A percentile compares a stretch with the other conserved stretches of the same genome.
These are phyloP conservation scores for Scophthalmus maximus DNA, from an alignment of 2,113 vertebrate genomes.

Conservation along the genomic window DNA sequence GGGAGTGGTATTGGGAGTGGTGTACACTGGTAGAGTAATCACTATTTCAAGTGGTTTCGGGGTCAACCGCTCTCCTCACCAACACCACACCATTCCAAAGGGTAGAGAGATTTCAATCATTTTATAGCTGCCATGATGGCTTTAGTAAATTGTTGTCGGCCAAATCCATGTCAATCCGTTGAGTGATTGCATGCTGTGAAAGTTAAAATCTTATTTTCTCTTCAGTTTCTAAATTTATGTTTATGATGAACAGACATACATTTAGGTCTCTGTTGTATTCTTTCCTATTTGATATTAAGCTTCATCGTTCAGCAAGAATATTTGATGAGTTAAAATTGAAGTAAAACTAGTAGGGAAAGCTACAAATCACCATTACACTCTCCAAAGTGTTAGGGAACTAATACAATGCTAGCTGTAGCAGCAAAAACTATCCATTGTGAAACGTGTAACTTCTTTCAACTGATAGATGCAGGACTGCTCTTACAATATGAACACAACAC, in stretches of 20 bases:
- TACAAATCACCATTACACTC: not conserved
- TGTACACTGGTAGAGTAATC: constrained; percentile 61
- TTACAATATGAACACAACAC: not conserved
- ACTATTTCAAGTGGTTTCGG: constrained; percentile 56
- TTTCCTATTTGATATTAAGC: not conserved
- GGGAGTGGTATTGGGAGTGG: constrained; percentile 30
- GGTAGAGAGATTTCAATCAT: constrained; percentile 69
- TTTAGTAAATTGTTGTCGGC: constrained; percentile 70
- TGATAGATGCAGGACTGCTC: constrained; percentile 9
- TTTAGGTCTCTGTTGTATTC: constrained; percentile 20
- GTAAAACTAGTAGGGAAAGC: not conserved
- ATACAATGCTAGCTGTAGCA: not conserved
- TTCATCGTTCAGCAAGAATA: not conserved
- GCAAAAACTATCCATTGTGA: constrained; percentile 2
- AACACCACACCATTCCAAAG: constrained; percentile 36
- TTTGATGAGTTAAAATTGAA: not conserved
- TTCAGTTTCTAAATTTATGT: constrained; percentile 52
- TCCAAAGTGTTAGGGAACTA: not conserved
- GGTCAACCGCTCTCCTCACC: constrained; percentile 25
- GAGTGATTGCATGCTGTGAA: constrained; percentile 73
- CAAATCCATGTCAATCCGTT: constrained; percentile 73
- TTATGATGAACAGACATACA: constrained; percentile 43
- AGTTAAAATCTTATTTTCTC: constrained; percentile 68
- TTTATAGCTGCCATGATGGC: constrained; percentile 62
- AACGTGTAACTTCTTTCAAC: not conserved